Conservation (phyloP, 2,888 invertebrate species). For the Brachylomia viminalis region DNA sequence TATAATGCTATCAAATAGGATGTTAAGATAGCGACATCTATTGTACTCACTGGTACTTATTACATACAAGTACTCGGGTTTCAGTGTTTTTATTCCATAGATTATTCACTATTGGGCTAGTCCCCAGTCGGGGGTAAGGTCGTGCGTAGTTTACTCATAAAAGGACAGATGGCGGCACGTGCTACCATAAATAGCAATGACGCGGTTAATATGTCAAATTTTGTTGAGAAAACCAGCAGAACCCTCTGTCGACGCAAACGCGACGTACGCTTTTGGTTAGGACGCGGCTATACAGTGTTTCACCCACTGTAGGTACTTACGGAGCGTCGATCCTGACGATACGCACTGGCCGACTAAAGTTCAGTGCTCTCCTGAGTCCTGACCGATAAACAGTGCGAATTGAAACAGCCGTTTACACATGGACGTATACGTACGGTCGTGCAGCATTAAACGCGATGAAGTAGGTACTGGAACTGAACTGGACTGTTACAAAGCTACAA, state of each 20-base stretch:
- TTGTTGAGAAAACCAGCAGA: not conserved
- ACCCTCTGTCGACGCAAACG: not conserved
- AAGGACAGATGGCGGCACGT: conserved; percentile 7
- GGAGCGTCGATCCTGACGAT: too few species aligned
- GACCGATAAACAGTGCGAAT: not conserved
- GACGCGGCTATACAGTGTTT: not conserved
- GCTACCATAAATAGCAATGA: not conserved
- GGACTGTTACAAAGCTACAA: not conserved
- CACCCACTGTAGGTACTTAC: too few species aligned
- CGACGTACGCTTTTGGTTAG: not conserved
- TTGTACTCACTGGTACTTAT: not conserved
- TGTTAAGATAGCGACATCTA: conserved; percentile 5
- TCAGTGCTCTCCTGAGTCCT: too few species aligned
- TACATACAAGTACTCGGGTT: not conserved
- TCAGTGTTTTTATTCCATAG: not conserved
- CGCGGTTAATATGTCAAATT: not conserved
- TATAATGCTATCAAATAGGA: not conserved
- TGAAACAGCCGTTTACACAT: not conserved
- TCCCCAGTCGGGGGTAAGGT: not conserved
- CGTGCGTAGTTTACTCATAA: not conserved
- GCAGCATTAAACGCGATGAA: not conserved
- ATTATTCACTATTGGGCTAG: too few species aligned
- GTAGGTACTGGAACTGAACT: not conserved
- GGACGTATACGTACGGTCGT: not conserved
- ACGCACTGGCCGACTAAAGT: too few species aligned